Base-by-base conservation (phyloP, 2,113 vertebrate species). In the Alouatta palliata region DNA sequence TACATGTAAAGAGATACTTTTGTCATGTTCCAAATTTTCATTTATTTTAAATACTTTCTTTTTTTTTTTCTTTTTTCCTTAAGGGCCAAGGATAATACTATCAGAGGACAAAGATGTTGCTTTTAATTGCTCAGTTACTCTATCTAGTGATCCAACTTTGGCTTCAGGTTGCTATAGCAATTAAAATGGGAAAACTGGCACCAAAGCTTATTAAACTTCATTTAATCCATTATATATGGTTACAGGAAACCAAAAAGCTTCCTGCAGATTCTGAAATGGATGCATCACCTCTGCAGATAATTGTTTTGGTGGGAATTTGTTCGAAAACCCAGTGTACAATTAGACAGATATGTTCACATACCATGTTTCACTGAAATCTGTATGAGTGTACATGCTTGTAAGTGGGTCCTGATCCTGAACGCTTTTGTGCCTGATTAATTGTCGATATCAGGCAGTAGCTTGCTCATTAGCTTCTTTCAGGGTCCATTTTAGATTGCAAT, bases 341-440 rank as follows among this genome's bases (percentile, higher is more conserved):
- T 98, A 98, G 98, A 98, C 97, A 98, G 98, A 98, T 98, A 98
- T 98, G 98, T 98, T 98, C 98, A 97, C 97, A 93, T 98, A 98
- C 98, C 98, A 95, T 98, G 98, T 98, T 98, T 97, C 98, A 98
- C 97, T 98, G 98, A 98, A 98, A 98, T 97, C 97, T 97, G 94
- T 97, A 93, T 98, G 97, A 98, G 98, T 89, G 85, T 98, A 96
- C 97, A 81, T 91, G 96, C 97, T 97, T 98, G 98, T 98, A 98
- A 98, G 97, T 98, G 98, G 94, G 96, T 98, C 98, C 97, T 98
- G 98, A 98, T 99, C 98, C 97, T 98, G 98, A 98, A 98, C 97
- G 98, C 97, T 97, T 99, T 99, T 98, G 98, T 98, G 98, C 98
- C 97, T 99, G 98, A 98, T 98, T 99, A 98, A 98, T 98, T 98